These are phyloP conservation scores for Calosoma granatense DNA, from an alignment of 1,140 invertebrate species.

Conservation along the genomic window DNA sequence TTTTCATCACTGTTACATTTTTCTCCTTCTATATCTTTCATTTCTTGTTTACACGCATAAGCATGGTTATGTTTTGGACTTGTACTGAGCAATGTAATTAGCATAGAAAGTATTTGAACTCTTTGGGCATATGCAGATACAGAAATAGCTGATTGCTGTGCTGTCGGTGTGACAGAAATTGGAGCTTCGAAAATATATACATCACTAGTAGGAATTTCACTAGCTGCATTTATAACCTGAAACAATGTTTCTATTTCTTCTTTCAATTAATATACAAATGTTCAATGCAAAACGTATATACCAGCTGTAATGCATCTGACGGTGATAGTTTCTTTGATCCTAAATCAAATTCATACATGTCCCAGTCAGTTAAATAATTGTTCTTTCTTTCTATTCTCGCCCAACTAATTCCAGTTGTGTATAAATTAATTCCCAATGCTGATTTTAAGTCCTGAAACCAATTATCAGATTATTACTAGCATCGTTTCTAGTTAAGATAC, in stretches of 20 bases:
- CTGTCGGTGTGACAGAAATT: not conserved
- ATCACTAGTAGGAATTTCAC: conserved; percentile 4
- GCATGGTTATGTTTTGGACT: conserved; percentile 3
- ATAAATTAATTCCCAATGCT: not conserved
- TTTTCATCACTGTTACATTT: not conserved
- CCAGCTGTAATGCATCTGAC: not conserved
- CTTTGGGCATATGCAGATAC: not conserved
- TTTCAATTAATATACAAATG: not conserved
- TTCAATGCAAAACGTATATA: too few relatives aligned
- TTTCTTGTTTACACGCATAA: not conserved
- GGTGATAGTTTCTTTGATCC: not conserved
- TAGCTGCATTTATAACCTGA: not conserved
- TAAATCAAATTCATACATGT: not conserved
- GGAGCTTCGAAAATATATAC: conserved; percentile 10
- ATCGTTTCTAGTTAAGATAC: too few relatives aligned
- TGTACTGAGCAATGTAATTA: conserved; percentile 7
- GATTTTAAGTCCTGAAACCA: conserved; percentile 3
- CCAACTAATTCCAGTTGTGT: conserved; percentile 3
- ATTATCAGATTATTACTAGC: not conserved
- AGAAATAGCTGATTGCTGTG: conserved; percentile 7
- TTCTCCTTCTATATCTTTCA: not conserved
- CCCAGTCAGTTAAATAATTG: conserved; percentile 6
- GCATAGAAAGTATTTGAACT: not conserved
- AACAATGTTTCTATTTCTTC: not conserved
- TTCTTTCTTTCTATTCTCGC: not conserved